phyloP scores from a whole-genome alignment of 2,113 vertebrate genomes.

The Gymnogyps californianus region DNA sequence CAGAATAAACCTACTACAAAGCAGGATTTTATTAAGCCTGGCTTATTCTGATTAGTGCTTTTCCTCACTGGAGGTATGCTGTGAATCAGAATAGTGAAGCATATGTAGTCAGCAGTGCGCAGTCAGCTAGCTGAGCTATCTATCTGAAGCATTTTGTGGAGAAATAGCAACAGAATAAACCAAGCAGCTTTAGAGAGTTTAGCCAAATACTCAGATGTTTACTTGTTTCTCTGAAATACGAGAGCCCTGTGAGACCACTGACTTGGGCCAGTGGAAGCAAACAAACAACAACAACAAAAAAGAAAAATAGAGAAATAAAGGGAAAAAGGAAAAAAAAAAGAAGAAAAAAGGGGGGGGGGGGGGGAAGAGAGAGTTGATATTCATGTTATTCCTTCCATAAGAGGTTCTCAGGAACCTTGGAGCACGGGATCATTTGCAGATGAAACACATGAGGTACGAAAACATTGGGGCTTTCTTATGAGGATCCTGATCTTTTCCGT shows the following conservation, averaged over 20 bases:
- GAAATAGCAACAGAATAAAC: not conserved
- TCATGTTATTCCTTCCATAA: not conserved
- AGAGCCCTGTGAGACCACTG: not conserved
- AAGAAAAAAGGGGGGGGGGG: no score
- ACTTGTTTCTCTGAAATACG: not conserved
- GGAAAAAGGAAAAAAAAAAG: not conserved
- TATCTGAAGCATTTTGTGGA: not conserved
- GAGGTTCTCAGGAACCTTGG: not conserved
- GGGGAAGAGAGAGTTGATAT: not conserved
- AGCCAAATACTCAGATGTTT: not conserved
- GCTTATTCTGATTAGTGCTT: not conserved
- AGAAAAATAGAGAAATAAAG: not conserved
- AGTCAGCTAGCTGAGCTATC: not conserved
- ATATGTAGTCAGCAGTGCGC: fast-evolving
- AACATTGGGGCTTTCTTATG: not conserved
- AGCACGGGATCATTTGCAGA: not conserved
- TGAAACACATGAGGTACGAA: not conserved
- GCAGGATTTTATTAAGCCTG: not conserved
- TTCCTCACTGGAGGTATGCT: not conserved
- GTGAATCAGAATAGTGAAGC: not conserved
- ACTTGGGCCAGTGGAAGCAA: not conserved
- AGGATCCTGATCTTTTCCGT: not conserved
- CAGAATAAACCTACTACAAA: not conserved
- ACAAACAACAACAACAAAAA: not conserved
- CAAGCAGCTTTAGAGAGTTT: not conserved